Percentiles rank a stretch among this genome's conserved stretches.
phyloP scores from a whole-genome alignment of 2,797 vertebrate species.

The Bovichtus variegatus region DNA sequence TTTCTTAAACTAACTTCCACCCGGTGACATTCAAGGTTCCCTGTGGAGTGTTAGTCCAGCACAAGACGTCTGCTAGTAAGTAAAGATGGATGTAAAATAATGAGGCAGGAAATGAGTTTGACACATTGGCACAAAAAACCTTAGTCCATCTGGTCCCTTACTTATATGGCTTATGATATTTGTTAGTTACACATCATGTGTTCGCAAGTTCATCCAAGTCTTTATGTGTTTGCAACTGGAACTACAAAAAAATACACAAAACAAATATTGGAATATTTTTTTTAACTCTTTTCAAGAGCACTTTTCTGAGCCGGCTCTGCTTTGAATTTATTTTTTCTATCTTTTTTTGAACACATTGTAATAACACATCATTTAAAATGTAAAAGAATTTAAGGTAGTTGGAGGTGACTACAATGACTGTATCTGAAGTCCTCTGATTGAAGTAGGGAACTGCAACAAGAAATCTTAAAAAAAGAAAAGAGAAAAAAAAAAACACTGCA shows the following conservation, averaged over 20 bases:
- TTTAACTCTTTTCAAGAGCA: background rate
- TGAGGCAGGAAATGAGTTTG: background rate
- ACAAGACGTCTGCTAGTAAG: background rate
- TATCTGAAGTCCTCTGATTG: background rate
- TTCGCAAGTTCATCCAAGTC: background rate
- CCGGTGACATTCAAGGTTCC: background rate
- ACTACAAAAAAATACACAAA: background rate
- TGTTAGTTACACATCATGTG: background rate
- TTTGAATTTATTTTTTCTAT: background rate
- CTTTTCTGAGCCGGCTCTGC: background rate
- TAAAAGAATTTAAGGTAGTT: background rate
- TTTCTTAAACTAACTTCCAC: no score
- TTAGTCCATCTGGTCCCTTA: no score
- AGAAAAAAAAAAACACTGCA: background rate
- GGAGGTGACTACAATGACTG: background rate
- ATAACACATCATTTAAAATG: background rate
- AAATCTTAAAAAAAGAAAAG: background rate
- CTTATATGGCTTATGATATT: no score
- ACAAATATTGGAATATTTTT: background rate
- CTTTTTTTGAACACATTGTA: background rate
- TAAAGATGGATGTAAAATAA: slow-evolving; percentile 1
- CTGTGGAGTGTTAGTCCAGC: background rate
- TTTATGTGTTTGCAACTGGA: background rate
- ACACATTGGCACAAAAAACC: background rate
- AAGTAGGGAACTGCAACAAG: background rate